Conservation (phyloP, 2,888 invertebrate genomes). For the Callosobruchus maculatus region DNA sequence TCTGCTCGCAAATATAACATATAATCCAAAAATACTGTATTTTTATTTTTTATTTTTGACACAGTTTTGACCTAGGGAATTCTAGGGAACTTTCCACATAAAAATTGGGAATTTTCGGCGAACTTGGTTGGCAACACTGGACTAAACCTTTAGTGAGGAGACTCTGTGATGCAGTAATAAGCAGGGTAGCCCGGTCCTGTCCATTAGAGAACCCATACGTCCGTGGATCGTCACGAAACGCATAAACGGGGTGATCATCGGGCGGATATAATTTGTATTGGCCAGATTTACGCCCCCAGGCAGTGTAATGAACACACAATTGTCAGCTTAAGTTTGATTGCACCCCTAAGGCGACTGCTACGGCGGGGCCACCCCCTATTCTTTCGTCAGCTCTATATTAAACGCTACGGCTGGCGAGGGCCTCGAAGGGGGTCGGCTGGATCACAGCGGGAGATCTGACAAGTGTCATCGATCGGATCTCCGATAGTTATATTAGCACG, state of each 20-base stretch:
- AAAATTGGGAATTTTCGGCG: no score
- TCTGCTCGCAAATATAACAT: no score
- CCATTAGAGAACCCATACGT: not conserved
- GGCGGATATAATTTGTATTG: conserved; percentile 52
- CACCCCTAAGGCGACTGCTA: conserved; percentile 37
- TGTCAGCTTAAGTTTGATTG: conserved; percentile 52
- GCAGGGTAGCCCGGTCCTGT: not conserved
- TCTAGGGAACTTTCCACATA: no score
- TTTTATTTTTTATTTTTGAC: no score
- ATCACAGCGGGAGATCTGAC: not conserved
- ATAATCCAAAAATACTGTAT: no score
- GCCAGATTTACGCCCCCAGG: conserved; percentile 50
- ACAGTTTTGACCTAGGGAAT: no score
- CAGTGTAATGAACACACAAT: conserved; percentile 52
- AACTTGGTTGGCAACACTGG: no score
- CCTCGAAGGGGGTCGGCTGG: not conserved
- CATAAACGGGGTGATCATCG: conserved; percentile 35
- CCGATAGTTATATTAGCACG: not conserved
- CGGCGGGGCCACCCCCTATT: conserved; percentile 21
- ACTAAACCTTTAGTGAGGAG: no score
- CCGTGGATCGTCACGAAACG: conserved; percentile 4
- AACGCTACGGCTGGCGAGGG: conserved; percentile 28
- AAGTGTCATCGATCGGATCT: not conserved
- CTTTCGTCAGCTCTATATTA: conserved; percentile 41
- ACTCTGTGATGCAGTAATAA: no score